Percentiles rank a stretch among this genome's conserved stretches.
These are phyloP conservation scores for Rhinatrema bivittatum DNA, from an alignment of 2,797 vertebrate species.

Conservation along the genomic window DNA sequence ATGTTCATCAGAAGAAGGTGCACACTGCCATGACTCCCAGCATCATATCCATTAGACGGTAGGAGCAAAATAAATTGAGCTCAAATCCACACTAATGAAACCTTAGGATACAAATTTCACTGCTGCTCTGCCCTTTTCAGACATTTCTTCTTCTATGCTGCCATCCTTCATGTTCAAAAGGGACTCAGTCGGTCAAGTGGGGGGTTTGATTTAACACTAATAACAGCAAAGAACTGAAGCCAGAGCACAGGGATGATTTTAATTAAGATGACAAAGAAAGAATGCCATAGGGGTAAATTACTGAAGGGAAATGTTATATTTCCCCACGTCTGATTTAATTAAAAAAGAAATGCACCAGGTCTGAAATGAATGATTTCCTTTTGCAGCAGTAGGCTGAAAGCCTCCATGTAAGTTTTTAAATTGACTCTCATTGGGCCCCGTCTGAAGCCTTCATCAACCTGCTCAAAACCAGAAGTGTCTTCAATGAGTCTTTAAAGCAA, in stretches of 20 bases:
- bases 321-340: slow-evolving; percentile 29
- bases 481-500: slow-evolving; percentile 1
- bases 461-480: not conserved
- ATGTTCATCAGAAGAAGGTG: no score
- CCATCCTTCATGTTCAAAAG: not conserved
- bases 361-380: not conserved
- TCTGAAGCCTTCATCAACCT: not conserved
- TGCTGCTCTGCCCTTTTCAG: not conserved
- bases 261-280: slow-evolving; percentile 44
- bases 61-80: not conserved
- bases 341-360: not conserved
- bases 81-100: not conserved
- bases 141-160: not conserved
- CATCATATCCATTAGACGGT: not conserved
- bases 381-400: not conserved
- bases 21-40: no score
- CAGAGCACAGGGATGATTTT: slow-evolving; percentile 17
- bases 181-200: not conserved
- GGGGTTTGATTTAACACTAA: slow-evolving; percentile 24
- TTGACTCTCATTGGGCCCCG: not conserved
- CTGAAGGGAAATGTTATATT: slow-evolving; percentile 13
- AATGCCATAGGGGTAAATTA: slow-evolving; percentile 17
- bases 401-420: not conserved
- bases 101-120: rapidly evolving
- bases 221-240: slow-evolving; percentile 5